Evolutionary conservation across 2,113 vertebrate genomes (phyloP).

Genomic region (Anthoscopus minutus): DNA sequence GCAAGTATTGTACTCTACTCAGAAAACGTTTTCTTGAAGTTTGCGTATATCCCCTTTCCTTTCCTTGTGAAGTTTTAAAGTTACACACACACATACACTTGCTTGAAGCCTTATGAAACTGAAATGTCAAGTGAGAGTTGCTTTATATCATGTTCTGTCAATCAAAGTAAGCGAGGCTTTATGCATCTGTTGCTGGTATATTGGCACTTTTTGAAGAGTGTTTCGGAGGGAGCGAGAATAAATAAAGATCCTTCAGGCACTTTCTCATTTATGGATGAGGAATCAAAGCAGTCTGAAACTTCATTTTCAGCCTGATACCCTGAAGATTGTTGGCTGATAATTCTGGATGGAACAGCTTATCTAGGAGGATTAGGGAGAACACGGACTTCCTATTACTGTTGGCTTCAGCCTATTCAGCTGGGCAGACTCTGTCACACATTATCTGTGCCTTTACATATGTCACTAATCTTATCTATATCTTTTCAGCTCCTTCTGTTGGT

Average conservation of each 20-base stretch:
- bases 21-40: constrained; percentile 64
- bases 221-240: constrained; percentile 80
- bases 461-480: constrained; percentile 87
- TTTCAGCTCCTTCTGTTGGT: constrained; percentile 79
- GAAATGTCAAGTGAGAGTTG: constrained; percentile 84
- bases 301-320: constrained; percentile 86
- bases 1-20: constrained; percentile 38
- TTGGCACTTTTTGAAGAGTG: constrained; percentile 85
- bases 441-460: constrained; percentile 85
- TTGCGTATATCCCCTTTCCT: constrained; percentile 71
- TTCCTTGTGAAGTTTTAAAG: constrained; percentile 64
- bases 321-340: constrained; percentile 85
- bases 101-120: constrained; percentile 76
- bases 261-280: constrained; percentile 87
- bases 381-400: constrained; percentile 81
- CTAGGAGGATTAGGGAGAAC: constrained; percentile 83
- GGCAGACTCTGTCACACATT: constrained; percentile 79
- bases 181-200: constrained; percentile 84
- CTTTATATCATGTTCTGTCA: constrained; percentile 84
- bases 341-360: constrained; percentile 86
- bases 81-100: constrained; percentile 29
- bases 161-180: constrained; percentile 79
- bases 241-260: constrained; percentile 87
- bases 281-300: constrained; percentile 86
- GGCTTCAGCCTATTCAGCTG: constrained; percentile 79